These are phyloP conservation scores for Omphaloscelis lunosa DNA, from an alignment of 2,888 invertebrate genomes.

Conservation along the genomic window DNA sequence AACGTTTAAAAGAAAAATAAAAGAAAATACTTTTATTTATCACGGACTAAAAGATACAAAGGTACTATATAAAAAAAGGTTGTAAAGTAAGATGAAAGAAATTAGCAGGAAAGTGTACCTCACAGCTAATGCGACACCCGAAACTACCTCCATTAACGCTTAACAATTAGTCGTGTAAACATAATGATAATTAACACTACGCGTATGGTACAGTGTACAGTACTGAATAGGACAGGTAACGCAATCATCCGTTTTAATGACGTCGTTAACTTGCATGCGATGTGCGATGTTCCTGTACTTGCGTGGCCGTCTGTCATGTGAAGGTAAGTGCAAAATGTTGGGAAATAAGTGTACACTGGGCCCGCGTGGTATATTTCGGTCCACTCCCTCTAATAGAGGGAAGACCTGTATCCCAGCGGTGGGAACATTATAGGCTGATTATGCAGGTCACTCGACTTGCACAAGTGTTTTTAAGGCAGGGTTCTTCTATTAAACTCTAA, in stretches of 20 bases:
- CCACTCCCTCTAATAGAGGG: too few species aligned
- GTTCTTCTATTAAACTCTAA: not conserved
- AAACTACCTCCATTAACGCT: conserved; percentile 27
- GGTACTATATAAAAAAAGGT: too few species aligned
- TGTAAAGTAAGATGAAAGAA: too few species aligned
- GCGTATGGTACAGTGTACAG: conserved; percentile 15
- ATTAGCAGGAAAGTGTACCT: too few species aligned
- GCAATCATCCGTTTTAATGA: conserved; percentile 82
- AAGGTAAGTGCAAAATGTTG: conserved; percentile 14
- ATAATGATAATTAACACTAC: conserved; percentile 57
- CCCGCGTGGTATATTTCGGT: too few species aligned
- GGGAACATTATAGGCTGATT: too few species aligned
- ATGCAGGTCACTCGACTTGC: too few species aligned
- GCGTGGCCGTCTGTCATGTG: not conserved
- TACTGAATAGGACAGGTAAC: conserved; percentile 66
- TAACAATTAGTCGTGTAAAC: conserved; percentile 56
- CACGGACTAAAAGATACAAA: too few species aligned
- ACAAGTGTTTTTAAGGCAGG: not conserved
- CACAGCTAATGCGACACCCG: not conserved
- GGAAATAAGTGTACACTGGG: not conserved
- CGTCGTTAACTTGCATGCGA: conserved; percentile 79
- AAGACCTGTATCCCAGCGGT: too few species aligned
- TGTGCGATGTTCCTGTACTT: conserved; percentile 51
- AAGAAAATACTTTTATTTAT: too few species aligned
- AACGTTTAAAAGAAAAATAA: not conserved